phyloP scores from a whole-genome alignment of 2,797 vertebrate species.

The Paedocypris micromegethes region DNA sequence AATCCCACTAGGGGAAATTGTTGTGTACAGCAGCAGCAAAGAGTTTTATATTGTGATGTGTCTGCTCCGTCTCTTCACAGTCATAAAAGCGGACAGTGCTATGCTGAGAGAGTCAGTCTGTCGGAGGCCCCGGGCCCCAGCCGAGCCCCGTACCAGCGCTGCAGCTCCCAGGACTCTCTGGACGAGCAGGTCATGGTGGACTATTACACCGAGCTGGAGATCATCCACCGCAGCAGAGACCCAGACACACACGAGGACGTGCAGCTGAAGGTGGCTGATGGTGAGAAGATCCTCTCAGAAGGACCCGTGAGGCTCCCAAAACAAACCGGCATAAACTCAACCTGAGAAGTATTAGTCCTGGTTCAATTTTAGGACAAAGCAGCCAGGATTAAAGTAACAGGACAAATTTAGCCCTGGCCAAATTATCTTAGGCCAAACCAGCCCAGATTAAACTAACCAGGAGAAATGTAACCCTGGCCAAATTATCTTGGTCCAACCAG shows the following conservation, averaged over 20 bases:
- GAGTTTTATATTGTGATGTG: neutral
- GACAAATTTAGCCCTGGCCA: too few species aligned
- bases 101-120: constrained; percentile 60
- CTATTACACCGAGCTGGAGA: constrained; percentile 89
- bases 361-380: too few species aligned
- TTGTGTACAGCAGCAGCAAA: too few species aligned
- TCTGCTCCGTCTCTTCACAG: constrained; percentile 55
- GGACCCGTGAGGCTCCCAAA: too few species aligned
- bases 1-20: too few species aligned
- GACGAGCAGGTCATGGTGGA: constrained; percentile 86
- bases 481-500: too few species aligned
- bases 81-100: constrained; percentile 78
- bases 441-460: too few species aligned
- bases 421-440: too few species aligned
- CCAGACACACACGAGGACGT: constrained; percentile 72
- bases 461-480: too few species aligned
- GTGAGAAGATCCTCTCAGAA: constrained; percentile 58
- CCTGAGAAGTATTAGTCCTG: too few species aligned
- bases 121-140: constrained; percentile 22
- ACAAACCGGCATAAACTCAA: too few species aligned
- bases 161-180: constrained; percentile 89
- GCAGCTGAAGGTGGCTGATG: constrained; percentile 83
- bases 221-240: constrained; percentile 77
- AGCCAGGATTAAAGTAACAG: too few species aligned
- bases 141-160: constrained; percentile 68